These are phyloP conservation scores for Scaptomyza parva DNA, from an alignment of 2,888 invertebrate genomes.

Conservation along the genomic window DNA sequence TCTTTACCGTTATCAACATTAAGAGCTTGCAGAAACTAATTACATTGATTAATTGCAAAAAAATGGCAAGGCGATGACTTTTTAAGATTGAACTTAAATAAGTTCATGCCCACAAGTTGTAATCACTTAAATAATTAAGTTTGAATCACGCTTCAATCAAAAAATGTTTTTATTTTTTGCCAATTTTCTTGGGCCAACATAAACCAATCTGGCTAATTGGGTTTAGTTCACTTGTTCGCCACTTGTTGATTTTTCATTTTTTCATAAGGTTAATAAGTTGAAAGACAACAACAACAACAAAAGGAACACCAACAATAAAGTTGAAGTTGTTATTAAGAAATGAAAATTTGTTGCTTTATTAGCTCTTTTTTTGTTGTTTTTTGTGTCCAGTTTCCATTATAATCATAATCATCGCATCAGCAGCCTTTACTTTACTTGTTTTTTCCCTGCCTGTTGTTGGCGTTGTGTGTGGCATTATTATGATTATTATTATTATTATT, in stretches of 20 bases:
- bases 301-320: not conserved
- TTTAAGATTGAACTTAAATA: constrained; percentile 5
- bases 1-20: not conserved
- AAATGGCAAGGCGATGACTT: constrained; percentile 8
- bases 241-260: constrained; percentile 59
- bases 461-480: constrained; percentile 47
- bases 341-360: constrained; percentile 81
- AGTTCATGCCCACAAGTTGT: not conserved
- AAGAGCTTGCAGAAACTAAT: constrained; percentile 4
- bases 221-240: constrained; percentile 2
- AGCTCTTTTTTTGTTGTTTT: constrained; percentile 21
- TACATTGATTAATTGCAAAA: constrained; percentile 14
- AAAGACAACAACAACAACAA: constrained; percentile 37
- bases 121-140: constrained; percentile 18
- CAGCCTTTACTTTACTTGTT: constrained; percentile 46
- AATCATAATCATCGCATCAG: constrained; percentile 53
- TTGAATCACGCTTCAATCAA: constrained; percentile 14
- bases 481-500: constrained; percentile 37
- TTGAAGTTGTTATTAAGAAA: constrained; percentile 70
- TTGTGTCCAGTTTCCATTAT: constrained; percentile 39
- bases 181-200: constrained; percentile 34
- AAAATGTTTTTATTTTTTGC: constrained; percentile 6
- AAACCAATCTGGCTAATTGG: constrained; percentile 46
- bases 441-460: constrained; percentile 27
- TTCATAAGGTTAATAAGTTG: constrained; percentile 66